Conservation (phyloP, 2,113 vertebrate species). For the Pteronura brasiliensis region DNA sequence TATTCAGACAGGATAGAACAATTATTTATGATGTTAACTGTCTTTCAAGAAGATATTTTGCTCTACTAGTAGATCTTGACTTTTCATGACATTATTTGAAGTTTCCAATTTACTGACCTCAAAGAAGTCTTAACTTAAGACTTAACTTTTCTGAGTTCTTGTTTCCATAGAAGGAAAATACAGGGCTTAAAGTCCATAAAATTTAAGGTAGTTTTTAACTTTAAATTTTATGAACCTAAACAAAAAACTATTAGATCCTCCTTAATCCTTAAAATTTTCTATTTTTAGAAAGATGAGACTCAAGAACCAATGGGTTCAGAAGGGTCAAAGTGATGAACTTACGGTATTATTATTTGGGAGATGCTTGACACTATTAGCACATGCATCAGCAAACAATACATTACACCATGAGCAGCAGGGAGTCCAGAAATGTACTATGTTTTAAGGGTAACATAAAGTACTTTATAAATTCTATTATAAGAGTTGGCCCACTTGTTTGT, state of each 20-base stretch:
- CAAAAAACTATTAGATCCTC: not conserved
- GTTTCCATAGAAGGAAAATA: not conserved
- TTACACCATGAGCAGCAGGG: not conserved
- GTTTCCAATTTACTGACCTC: constrained; percentile 5
- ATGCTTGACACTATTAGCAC: not conserved
- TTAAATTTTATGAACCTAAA: constrained; percentile 14
- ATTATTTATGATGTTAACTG: constrained; percentile 13
- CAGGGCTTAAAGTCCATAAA: not conserved
- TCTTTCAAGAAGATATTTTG: not conserved
- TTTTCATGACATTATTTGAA: constrained; percentile 3
- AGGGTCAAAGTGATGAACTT: constrained; percentile 16
- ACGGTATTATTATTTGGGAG: not conserved
- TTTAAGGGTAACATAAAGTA: constrained; percentile 52
- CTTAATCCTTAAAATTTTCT: not conserved
- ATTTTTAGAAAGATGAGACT: not conserved
- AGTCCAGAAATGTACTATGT: not conserved
- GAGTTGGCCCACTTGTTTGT: not conserved
- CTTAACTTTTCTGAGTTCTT: not conserved
- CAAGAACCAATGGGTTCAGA: not conserved
- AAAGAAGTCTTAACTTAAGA: not conserved
- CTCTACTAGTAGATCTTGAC: not conserved
- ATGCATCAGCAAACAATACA: not conserved
- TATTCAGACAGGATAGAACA: not conserved
- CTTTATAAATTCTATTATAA: constrained; percentile 56
- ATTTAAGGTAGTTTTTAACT: not conserved